Evolutionary conservation across 2,888 invertebrate genomes (phyloP), one percentile per base, ranked within the genome.

Genomic region (Lithophane ornitopus): DNA sequence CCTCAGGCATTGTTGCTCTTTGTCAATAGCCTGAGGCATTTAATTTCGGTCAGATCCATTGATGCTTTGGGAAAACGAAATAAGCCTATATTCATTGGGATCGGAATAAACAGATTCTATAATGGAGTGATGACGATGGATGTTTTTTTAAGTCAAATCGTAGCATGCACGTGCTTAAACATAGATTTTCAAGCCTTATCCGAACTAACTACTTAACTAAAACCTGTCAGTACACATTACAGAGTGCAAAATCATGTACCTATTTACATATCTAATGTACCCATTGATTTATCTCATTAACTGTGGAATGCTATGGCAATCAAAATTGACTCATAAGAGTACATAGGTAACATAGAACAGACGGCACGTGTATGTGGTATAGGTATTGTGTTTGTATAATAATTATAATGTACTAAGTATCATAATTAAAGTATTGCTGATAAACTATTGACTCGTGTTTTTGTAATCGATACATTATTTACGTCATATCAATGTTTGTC

Each of bases 401-500:
- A 34, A 34, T 34, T 34, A 81, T 46, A 63, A n/a, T 81, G 26
- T 81, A 81, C 16, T 49, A 49, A 49, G 8, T 71, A 39, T 46
- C 14, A 22, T 82, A 71, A 59, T 68, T 82, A 63, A 70, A 81
- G 69, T 70, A 83, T 83, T 63, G 12, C 49, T 65, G 81, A 81
- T 81, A 81, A 84, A 63, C 80, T 74, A 19, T 70, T 69, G 63
- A 74, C 74, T 49, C 28, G 62, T 74, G 49, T 70, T 74, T 83
- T 84, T 74, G 80, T 84, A 84, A 70, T 59, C 26, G 54, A 74
- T 14, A 78, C 56, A 1, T 59, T 58, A 58, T 83, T 81, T 58
- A 70, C 84, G 69, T 83, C 69, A 70, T 80, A 65, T 26, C 49
- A 56, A 68, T 73, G 79, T 78, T 79, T 81, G 84, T 62, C 66